Conservation (phyloP, 2,888 invertebrate genomes). For the Drosophila neutralis region DNA sequence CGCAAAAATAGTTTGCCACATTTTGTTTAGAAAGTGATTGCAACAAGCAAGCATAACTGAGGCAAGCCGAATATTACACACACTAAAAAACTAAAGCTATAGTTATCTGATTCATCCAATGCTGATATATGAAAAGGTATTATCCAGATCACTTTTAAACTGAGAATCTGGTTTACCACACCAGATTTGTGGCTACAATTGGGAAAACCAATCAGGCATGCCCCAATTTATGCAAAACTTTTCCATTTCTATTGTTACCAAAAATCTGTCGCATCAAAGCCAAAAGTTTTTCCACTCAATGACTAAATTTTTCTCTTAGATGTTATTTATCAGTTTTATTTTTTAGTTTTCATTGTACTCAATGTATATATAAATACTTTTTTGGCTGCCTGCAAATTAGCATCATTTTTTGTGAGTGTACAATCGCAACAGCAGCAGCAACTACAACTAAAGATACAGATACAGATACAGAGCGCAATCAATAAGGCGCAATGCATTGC, state of each 20-base stretch:
- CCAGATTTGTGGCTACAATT: not conserved
- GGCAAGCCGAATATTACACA: not conserved
- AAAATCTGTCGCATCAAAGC: not conserved
- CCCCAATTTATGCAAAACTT: not conserved
- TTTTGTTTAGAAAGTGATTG: not conserved
- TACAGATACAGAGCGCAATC: constrained; percentile 59
- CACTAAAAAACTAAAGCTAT: fast-evolving
- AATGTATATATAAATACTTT: too few species aligned
- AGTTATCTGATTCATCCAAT: not conserved
- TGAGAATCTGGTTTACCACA: too few species aligned
- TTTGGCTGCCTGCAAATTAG: not conserved
- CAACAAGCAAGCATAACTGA: not conserved
- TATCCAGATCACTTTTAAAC: not conserved
- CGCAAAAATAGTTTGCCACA: not conserved
- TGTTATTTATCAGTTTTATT: fast-evolving
- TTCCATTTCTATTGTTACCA: not conserved
- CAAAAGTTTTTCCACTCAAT: not conserved
- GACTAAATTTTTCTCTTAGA: not conserved
- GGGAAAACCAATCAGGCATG: not conserved
- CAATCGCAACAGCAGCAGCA: constrained; percentile 15
- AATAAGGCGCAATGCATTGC: constrained; percentile 70
- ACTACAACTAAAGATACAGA: constrained; percentile 24
- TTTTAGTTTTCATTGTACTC: not conserved
- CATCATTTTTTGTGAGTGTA: not conserved
- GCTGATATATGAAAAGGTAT: not conserved